Evolutionary conservation across 2,113 vertebrate genomes (phyloP), one percentile per base, ranked within the genome.

Genomic region (Hippolais icterina): DNA sequence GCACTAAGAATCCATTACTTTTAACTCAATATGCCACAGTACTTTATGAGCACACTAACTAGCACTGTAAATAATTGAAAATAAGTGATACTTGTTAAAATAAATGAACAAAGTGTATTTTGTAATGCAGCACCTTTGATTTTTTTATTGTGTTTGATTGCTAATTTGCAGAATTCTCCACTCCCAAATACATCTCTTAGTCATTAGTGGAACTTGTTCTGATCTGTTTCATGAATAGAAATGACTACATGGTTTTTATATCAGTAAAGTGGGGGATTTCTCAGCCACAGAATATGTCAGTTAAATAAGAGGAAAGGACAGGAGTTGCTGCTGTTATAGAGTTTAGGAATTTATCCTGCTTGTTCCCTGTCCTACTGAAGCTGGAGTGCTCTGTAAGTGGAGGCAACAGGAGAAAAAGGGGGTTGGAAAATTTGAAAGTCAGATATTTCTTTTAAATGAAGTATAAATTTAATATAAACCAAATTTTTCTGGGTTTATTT

Each of bases 11-110:
- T 76, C 90, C 90, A 96, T 96, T 96, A 82, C 93, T 96, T 97
- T 95, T 95, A 97, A 95, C 94, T 94, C 90, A 89, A 81, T 95
- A 89, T 88, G 68, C 91, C 66, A 81, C 77, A 83, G 83, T 59
- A 84, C 85, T 94, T 95, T 91, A 94, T 90, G 88, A 92, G 71
- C 72, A 57, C 86, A n/a, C 91, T 97, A 96, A 96, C 88, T 87
- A 95, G 86, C 75, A 76, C 88, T 94, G 96, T 97, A 96, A 96
- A 97, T 97, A 97, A 97, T 96, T 97, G 94, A 97, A 96, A 97
- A 95, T 95, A 97, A 97, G 93, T 95, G 96, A 97, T 89, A 97
- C 96, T 96, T 96, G 96, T 96, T 96, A 92, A 96, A 97, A 91
- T 95, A 97, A 94, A 96, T 95, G 88, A 96, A 95, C 94, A 92